These are phyloP conservation scores for Candoia aspera DNA, from an alignment of 2,113 vertebrate species.

Conservation along the genomic window DNA sequence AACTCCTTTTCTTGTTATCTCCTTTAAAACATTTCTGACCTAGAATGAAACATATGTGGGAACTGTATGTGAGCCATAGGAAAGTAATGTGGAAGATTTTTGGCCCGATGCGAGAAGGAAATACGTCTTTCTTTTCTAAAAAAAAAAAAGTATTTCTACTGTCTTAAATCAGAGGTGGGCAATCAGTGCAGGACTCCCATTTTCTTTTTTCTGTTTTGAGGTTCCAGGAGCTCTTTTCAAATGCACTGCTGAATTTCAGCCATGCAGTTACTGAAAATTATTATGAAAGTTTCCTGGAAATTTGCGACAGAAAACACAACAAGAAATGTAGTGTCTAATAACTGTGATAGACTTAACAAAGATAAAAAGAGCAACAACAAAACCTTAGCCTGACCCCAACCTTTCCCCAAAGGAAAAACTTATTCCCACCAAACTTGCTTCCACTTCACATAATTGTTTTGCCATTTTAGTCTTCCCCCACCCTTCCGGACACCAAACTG, in stretches of 20 bases:
- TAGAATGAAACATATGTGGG: background rate
- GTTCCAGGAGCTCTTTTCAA: background rate
- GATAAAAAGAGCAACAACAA: background rate
- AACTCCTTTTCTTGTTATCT: conserved; percentile 17
- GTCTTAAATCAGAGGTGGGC: background rate
- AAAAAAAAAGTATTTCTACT: background rate
- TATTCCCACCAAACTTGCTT: background rate
- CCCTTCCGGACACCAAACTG: background rate
- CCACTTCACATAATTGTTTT: background rate
- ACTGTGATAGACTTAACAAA: background rate
- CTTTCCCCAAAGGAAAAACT: background rate
- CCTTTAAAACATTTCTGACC: background rate
- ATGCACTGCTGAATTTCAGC: background rate
- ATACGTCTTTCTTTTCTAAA: background rate
- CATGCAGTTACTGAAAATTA: background rate
- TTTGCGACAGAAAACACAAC: background rate
- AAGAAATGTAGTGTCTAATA: background rate
- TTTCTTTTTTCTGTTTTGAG: too few species aligned
- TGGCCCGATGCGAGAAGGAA: background rate
- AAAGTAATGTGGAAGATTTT: fast-evolving
- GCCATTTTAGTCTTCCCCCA: background rate
- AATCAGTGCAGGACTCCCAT: background rate
- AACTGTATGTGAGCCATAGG: background rate
- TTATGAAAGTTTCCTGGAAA: background rate
- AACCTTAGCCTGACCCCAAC: background rate